These are phyloP conservation scores for Papilio glaucus DNA, from an alignment of 1,140 invertebrate genomes.

Conservation along the genomic window DNA sequence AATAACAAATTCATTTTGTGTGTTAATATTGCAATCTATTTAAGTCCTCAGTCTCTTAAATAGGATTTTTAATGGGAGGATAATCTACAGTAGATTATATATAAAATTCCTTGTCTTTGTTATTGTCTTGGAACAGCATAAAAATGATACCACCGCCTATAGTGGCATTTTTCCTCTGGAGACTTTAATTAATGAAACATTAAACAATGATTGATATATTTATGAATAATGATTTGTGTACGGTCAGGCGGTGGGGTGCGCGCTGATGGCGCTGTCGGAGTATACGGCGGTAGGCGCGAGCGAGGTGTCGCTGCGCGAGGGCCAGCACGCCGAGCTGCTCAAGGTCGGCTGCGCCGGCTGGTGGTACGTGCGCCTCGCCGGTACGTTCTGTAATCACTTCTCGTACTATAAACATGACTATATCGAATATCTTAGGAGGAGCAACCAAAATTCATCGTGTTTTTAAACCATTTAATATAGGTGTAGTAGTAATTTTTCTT, in stretches of 20 bases:
- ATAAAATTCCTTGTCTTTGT: background rate
- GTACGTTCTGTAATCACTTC: conserved; percentile 71
- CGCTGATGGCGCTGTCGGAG: conserved; percentile 94
- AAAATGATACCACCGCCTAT: background rate
- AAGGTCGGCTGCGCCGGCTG: conserved; percentile 97
- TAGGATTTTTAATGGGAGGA: too few relatives aligned
- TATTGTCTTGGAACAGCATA: background rate
- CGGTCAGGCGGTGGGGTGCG: conserved; percentile 85
- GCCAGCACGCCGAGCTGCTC: conserved; percentile 93
- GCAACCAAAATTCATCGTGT: too few relatives aligned
- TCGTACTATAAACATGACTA: too few relatives aligned
- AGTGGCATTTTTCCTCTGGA: background rate
- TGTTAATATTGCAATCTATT: too few relatives aligned
- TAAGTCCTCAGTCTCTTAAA: too few relatives aligned
- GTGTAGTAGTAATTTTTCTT: too few relatives aligned
- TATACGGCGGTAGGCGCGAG: conserved; percentile 94
- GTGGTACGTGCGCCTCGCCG: conserved; percentile 95
- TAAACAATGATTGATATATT: background rate
- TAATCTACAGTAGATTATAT: too few relatives aligned
- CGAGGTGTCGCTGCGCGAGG: conserved; percentile 94
- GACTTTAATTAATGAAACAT: background rate
- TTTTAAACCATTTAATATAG: too few relatives aligned
- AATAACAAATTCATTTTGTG: too few relatives aligned
- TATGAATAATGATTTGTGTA: background rate
- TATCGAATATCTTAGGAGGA: too few relatives aligned